These are phyloP conservation scores for Psylliodes chrysocephalus DNA, from an alignment of 2,888 invertebrate species.

Conservation along the genomic window DNA sequence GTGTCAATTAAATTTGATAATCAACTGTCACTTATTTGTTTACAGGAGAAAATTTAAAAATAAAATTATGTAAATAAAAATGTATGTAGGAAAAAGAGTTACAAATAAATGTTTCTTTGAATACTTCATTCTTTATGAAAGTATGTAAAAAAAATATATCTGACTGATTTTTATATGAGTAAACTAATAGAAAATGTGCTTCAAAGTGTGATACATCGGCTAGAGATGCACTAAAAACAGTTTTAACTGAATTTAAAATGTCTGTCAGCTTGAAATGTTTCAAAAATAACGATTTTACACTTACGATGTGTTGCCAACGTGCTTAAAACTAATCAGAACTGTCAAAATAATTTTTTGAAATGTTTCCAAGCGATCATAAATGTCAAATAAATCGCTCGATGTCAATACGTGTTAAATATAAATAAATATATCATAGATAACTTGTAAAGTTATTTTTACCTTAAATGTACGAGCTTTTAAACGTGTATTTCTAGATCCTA, in stretches of 20 bases:
- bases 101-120: not conserved
- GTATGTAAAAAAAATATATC: constrained; percentile 32
- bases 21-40: not conserved
- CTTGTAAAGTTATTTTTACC: constrained; percentile 26
- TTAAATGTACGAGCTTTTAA: constrained; percentile 18
- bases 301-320: no score
- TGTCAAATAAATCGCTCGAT: constrained; percentile 27
- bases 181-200: constrained; percentile 39
- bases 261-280: no score
- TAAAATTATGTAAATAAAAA: not conserved
- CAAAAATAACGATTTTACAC: not conserved
- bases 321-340: no score
- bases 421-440: constrained; percentile 32
- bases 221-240: constrained; percentile 5
- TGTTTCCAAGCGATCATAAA: constrained; percentile 6
- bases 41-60: no score
- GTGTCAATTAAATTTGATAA: not conserved
- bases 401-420: constrained; percentile 42
- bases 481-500: not conserved
- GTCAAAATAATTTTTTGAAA: not conserved
- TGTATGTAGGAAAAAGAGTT: not conserved
- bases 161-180: constrained; percentile 50
- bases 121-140: not conserved
- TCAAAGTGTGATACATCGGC: constrained; percentile 43
- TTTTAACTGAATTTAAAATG: no score